A percentile compares a stretch with the other conserved stretches of the same genome.
Evolutionary conservation across 2,113 vertebrate genomes (phyloP).

Genomic region (Lophura nycthemera): DNA sequence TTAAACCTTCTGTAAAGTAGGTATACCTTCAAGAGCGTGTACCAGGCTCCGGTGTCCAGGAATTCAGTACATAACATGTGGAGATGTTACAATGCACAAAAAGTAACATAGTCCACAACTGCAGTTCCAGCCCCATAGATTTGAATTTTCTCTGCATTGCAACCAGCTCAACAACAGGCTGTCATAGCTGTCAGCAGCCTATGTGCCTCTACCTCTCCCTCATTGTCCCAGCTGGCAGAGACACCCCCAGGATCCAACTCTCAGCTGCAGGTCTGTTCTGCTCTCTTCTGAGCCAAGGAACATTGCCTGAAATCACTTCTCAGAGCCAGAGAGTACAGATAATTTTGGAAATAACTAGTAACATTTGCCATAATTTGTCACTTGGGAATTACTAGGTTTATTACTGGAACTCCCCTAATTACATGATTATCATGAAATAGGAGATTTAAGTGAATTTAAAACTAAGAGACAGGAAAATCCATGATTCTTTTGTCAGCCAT

Average conservation of each 20-base stretch:
- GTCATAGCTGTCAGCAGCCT: neutral
- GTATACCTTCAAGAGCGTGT: neutral
- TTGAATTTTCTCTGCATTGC: too few species aligned
- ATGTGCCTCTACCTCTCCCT: neutral
- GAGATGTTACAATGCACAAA: too few species aligned
- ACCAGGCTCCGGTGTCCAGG: neutral
- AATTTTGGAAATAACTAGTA: neutral
- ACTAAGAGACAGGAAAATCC: neutral
- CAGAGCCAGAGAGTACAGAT: neutral
- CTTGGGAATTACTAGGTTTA: neutral
- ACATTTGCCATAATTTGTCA: neutral
- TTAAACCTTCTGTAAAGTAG: neutral
- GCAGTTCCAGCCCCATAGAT: too few species aligned
- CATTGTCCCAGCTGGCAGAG: neutral
- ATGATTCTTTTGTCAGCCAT: neutral
- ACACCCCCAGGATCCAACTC: neutral
- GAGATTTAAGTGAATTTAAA: neutral
- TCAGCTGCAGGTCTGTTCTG: fast-evolving
- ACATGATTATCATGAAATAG: neutral
- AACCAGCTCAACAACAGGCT: fast-evolving
- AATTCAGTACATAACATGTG: too few species aligned
- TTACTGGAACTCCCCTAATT: neutral
- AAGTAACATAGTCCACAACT: too few species aligned
- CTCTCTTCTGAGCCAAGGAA: neutral
- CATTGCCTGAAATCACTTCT: neutral